Evolutionary conservation across 1,140 invertebrate species (phyloP).

Genomic region (Trichonephila clavata): DNA sequence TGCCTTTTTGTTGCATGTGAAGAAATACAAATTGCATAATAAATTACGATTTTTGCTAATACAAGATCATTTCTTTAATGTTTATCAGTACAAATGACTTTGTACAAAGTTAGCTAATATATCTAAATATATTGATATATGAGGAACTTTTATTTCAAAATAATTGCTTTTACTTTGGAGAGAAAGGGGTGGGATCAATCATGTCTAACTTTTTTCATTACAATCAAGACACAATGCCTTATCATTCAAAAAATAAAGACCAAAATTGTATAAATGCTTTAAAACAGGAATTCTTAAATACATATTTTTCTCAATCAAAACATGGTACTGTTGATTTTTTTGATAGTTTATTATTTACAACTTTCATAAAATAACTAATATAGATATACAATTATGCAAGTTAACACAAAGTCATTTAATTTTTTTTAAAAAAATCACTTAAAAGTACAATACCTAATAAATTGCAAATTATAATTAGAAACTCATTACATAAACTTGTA

Average conservation of each 20-base stretch:
- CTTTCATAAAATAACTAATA: too few species aligned
- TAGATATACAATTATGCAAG: too few species aligned
- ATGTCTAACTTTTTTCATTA: background rate
- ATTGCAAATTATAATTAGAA: too few species aligned
- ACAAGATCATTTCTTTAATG: background rate
- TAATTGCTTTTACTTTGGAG: background rate
- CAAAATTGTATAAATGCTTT: background rate
- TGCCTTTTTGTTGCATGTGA: background rate
- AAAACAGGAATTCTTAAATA: background rate
- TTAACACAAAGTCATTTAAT: too few species aligned
- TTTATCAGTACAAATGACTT: background rate
- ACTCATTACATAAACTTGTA: too few species aligned
- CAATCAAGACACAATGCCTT: background rate
- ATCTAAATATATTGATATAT: background rate
- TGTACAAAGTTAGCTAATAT: background rate
- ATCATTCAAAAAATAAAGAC: background rate
- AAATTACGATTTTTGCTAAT: too few species aligned
- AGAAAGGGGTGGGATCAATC: background rate
- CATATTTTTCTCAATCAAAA: background rate
- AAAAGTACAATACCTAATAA: too few species aligned
- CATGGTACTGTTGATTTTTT: too few species aligned
- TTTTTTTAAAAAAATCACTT: too few species aligned
- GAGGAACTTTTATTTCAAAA: background rate
- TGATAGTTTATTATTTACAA: too few species aligned
- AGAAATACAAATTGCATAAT: background rate